A percentile compares a stretch with the other conserved stretches of the same genome.
These are phyloP conservation scores for Drosophila malerkotliana DNA, from an alignment of 1,140 invertebrate species.

Conservation along the genomic window DNA sequence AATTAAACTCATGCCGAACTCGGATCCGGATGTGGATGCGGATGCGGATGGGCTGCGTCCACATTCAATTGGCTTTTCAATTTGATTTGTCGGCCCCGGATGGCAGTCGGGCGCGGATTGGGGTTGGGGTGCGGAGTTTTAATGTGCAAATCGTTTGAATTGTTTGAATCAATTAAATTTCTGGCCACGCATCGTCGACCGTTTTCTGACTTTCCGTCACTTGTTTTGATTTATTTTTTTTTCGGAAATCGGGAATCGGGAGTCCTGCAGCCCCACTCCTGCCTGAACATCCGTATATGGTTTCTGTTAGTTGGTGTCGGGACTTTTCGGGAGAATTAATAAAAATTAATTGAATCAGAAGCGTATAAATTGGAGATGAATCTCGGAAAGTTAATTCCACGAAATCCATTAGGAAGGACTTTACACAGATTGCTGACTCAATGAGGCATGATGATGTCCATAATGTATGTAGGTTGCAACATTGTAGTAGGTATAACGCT, in stretches of 20 bases:
- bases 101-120: not conserved
- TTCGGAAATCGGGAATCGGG: not conserved
- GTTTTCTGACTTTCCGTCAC: conserved; percentile 13
- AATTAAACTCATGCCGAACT: conserved; percentile 61
- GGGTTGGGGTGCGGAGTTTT: conserved; percentile 29
- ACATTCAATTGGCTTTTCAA: conserved; percentile 66
- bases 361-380: conserved; percentile 25
- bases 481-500: too few relatives aligned
- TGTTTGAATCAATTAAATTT: conserved; percentile 57
- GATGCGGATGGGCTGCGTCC: conserved; percentile 2
- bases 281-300: too few relatives aligned
- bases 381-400: conserved; percentile 1
- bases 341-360: conserved; percentile 40
- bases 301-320: not conserved
- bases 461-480: not conserved
- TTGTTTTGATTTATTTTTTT: conserved; percentile 42
- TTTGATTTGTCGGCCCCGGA: conserved; percentile 60
- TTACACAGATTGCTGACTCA: conserved; percentile 1
- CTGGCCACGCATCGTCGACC: conserved; percentile 35
- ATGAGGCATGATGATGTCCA: not conserved
- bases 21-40: conserved; percentile 1
- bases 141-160: conserved; percentile 55
- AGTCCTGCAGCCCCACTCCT: not conserved
- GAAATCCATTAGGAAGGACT: conserved; percentile 19
- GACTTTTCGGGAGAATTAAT: conserved; percentile 7